Base-by-base conservation (phyloP, 2,797 vertebrate genomes). In the Moxostoma hubbsi region DNA sequence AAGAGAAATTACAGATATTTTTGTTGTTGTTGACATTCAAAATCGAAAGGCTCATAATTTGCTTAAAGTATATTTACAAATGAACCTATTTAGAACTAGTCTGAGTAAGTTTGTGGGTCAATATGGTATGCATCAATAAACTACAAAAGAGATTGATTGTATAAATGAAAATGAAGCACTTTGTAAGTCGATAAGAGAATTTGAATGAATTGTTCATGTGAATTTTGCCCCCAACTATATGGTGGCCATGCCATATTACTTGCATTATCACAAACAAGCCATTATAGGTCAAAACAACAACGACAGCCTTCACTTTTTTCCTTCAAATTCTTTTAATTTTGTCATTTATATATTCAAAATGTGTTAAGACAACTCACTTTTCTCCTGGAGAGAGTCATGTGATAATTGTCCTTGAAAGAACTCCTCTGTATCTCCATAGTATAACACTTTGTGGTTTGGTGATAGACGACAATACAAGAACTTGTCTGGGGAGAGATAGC, bases 381-480 rank as follows among this genome's bases (percentile, higher is more conserved):
- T 96, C 82, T 95, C 95, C 86, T 95, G 95, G 79, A 96, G 88
- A 80, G 94, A 94, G 85, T 96, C 95, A 12, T 96, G 94, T 9
- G 95, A 93, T 24, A 95, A 94, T 88, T 95, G 95, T 88, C 94
- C 94, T 87, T 95, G 95, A 24, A 94, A 93, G 82, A 91, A 94
- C 85, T 96, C 95, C 85, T 96, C 95, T 85, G 95, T 87, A 81
- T 96, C 95, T 83, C 95, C 95, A 0, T 95, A 96, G 85, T 96
- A 95, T 82, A 96, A 91, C 79, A 96, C 94, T 84, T 96, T 96
- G 90, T 96, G 95, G 88, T 96, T 96, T 18, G 94, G 95, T 1
- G 95, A 96, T 50, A 96, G 93, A 16, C 95, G 94, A 76, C 95
- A 96, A 80, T 95, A 96, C 94, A 95, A 95, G 79, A 96, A 96